phyloP scores from a whole-genome alignment of 2,113 vertebrate genomes.

The Theristicus caerulescens region DNA sequence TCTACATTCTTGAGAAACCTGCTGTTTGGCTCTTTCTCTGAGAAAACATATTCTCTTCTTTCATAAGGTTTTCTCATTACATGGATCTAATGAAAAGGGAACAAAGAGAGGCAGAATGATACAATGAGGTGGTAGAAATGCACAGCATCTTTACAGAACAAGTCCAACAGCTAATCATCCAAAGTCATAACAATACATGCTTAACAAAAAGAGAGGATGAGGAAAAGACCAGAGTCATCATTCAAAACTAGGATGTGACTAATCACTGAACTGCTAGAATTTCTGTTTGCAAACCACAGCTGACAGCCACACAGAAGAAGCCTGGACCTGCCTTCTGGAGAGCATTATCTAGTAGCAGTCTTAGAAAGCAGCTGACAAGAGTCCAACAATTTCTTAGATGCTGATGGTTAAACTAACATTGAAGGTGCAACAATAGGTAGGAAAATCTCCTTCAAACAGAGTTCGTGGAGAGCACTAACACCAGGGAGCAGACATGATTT shows the following conservation, averaged over 20 bases:
- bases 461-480: not conserved
- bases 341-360: not conserved
- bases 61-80: not conserved
- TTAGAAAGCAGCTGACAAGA: not conserved
- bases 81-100: not conserved
- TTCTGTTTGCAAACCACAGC: not conserved
- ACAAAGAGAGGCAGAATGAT: not conserved
- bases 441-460: not conserved
- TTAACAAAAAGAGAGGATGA: not conserved
- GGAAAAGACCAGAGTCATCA: not conserved
- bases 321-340: not conserved
- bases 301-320: not conserved
- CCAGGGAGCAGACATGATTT: not conserved
- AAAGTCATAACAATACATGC: not conserved
- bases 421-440: not conserved
- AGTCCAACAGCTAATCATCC: not conserved
- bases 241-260: not conserved
- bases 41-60: not conserved
- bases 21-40: not conserved
- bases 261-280: not conserved
- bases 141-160: not conserved
- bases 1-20: not conserved
- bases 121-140: not conserved
- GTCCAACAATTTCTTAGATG: not conserved
- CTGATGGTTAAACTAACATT: not conserved